Conservation (phyloP, 2,113 vertebrate species). For the Larimichthys crocea region DNA sequence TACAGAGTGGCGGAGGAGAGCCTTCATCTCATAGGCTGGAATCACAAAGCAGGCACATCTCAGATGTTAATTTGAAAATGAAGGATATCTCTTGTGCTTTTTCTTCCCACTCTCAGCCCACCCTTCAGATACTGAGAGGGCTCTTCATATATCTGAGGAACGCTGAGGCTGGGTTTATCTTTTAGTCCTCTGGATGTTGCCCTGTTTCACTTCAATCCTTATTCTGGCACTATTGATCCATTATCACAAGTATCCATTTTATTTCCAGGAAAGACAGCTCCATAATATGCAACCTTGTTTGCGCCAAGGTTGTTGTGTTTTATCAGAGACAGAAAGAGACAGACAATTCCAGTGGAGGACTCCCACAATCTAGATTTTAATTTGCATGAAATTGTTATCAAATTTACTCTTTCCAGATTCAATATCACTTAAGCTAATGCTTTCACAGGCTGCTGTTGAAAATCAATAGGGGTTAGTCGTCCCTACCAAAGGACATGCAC, state of each 20-base stretch:
- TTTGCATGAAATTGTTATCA: conserved; percentile 71
- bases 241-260: conserved; percentile 58
- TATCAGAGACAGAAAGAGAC: conserved; percentile 19
- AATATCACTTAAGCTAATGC: conserved; percentile 68
- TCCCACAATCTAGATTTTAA: conserved; percentile 58
- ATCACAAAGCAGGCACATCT: conserved; percentile 51
- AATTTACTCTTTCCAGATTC: conserved; percentile 66
- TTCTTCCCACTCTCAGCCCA: conserved; percentile 20
- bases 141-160: conserved; percentile 36
- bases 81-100: conserved; percentile 55
- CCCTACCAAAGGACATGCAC: conserved; percentile 61
- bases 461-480: conserved; percentile 76
- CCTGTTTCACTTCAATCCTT: conserved; percentile 15
- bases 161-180: conserved; percentile 33
- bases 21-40: conserved; percentile 36
- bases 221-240: conserved; percentile 54
- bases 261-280: conserved; percentile 42
- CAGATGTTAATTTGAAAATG: conserved; percentile 65
- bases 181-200: conserved; percentile 24
- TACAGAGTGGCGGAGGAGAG: conserved; percentile 28
- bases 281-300: conserved; percentile 57
- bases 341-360: conserved; percentile 24
- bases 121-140: conserved; percentile 50
- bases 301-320: conserved; percentile 57
- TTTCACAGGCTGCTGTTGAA: conserved; percentile 61